phyloP scores from a whole-genome alignment of 2,113 vertebrate species.

The Paratilapia polleni region DNA sequence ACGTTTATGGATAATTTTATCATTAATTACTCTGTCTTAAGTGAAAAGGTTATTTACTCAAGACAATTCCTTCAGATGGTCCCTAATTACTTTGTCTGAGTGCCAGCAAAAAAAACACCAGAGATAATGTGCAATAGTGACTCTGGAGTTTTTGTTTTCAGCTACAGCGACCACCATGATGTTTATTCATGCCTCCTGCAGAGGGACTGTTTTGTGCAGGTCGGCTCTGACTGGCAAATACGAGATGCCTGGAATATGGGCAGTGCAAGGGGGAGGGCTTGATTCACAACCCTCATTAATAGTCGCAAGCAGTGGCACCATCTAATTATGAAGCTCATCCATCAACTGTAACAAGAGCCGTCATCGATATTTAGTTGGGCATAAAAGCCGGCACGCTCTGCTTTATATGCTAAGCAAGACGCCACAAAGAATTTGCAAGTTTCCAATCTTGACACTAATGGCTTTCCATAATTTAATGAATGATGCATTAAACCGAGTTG shows the following conservation, averaged over 20 bases:
- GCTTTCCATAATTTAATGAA: constrained; percentile 94
- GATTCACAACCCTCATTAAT: constrained; percentile 79
- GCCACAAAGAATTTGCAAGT: constrained; percentile 89
- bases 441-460: constrained; percentile 92
- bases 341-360: constrained; percentile 91
- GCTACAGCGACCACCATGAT: background rate
- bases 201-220: constrained; percentile 17
- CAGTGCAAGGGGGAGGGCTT: constrained; percentile 49
- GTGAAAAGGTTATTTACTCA: background rate
- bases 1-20: background rate
- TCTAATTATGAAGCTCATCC: constrained; percentile 89
- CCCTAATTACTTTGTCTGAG: background rate
- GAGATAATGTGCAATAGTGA: background rate
- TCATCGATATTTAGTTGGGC: constrained; percentile 90
- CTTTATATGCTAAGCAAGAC: constrained; percentile 91
- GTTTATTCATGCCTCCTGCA: constrained; percentile 48
- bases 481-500: constrained; percentile 87
- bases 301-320: constrained; percentile 79
- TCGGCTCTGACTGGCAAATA: constrained; percentile 34
- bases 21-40: background rate
- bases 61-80: background rate
- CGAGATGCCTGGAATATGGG: constrained; percentile 37
- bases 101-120: background rate
- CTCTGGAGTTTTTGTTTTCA: constrained; percentile 18
- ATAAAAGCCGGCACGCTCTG: constrained; percentile 80